Percentiles rank a stretch among this genome's conserved stretches.
phyloP scores from a whole-genome alignment of 1,140 invertebrate genomes.

The Amyelois transitella region DNA sequence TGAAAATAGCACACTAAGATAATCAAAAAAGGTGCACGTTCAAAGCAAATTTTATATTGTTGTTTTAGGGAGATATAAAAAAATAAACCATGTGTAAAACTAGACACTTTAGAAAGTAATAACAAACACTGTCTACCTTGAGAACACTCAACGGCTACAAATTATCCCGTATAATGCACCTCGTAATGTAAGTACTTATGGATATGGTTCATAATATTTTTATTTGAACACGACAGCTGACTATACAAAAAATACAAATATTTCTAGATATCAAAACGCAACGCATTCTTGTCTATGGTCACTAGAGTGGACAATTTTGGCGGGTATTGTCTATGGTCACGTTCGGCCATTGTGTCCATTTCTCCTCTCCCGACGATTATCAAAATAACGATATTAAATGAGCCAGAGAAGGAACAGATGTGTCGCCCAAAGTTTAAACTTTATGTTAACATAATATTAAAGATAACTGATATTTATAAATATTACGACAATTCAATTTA shows the following conservation, averaged over 20 bases:
- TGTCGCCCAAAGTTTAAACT: too few relatives aligned
- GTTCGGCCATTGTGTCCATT: constrained; percentile 28
- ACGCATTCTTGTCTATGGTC: constrained; percentile 16
- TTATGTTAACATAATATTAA: too few relatives aligned
- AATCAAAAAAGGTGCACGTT: too few relatives aligned
- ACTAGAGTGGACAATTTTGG: constrained; percentile 16
- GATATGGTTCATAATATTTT: constrained; percentile 12
- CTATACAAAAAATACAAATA: constrained; percentile 19
- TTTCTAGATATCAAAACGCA: constrained; percentile 11
- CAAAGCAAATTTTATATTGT: constrained; percentile 6
- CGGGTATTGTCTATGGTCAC: constrained; percentile 36
- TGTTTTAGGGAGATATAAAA: background rate
- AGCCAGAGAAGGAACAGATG: background rate
- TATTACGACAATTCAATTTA: too few relatives aligned
- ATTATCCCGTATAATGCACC: background rate
- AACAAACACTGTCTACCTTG: background rate
- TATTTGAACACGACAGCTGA: constrained; percentile 27
- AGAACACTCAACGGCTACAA: background rate
- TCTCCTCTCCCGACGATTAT: constrained; percentile 29
- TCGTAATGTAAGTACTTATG: too few relatives aligned
- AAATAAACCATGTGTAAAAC: background rate
- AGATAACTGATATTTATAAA: too few relatives aligned
- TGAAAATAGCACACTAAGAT: too few relatives aligned
- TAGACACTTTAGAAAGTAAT: background rate
- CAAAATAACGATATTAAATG: constrained; percentile 27